Percentiles rank a stretch among this genome's conserved stretches.
phyloP scores from a whole-genome alignment of 2,888 invertebrate species.

The Drosophila anceps region DNA sequence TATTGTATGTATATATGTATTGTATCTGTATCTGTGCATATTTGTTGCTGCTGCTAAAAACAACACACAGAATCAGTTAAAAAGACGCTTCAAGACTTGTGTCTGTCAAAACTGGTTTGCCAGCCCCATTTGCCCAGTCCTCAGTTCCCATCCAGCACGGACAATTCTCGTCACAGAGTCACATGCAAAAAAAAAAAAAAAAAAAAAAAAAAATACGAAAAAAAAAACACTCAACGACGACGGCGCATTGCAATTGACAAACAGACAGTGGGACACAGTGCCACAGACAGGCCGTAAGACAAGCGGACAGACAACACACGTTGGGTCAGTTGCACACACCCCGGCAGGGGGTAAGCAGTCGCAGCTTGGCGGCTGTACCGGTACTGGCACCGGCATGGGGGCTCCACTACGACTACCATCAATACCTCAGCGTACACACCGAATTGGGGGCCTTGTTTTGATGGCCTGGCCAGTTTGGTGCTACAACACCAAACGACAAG shows the following conservation, averaged over 20 bases:
- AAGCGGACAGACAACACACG: constrained; percentile 61
- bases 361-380: constrained; percentile 70
- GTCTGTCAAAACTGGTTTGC: constrained; percentile 80
- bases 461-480: constrained; percentile 69
- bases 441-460: constrained; percentile 80
- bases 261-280: constrained; percentile 61
- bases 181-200: constrained; percentile 58
- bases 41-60: constrained; percentile 72
- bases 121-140: constrained; percentile 64
- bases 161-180: constrained; percentile 76
- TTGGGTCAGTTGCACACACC: constrained; percentile 76
- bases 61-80: constrained; percentile 77
- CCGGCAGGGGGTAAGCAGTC: constrained; percentile 71
- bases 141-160: constrained; percentile 72
- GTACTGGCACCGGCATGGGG: constrained; percentile 63
- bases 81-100: constrained; percentile 80
- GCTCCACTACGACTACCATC: constrained; percentile 29
- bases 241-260: constrained; percentile 78
- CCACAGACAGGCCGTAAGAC: constrained; percentile 28
- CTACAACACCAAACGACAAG: constrained; percentile 49
- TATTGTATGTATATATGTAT: not conserved
- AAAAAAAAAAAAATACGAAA: constrained; percentile 28
- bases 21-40: constrained; percentile 69
- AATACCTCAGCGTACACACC: constrained; percentile 22
- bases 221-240: constrained; percentile 51